Evolutionary conservation across 2,113 vertebrate species (phyloP).

Genomic region (Hystrix cristata): DNA sequence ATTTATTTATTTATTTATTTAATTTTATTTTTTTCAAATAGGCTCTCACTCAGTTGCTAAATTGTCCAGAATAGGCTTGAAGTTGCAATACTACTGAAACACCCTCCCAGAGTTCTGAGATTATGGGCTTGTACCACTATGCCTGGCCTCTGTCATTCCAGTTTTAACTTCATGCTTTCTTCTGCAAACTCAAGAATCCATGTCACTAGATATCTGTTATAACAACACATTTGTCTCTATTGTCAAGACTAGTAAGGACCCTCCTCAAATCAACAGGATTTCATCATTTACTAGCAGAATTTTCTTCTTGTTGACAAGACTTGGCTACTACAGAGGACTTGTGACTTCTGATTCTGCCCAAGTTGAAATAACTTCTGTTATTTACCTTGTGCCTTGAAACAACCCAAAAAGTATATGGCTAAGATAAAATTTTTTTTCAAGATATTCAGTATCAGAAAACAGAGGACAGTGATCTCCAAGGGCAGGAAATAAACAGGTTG

Average conservation of each 20-base stretch:
- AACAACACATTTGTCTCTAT: neutral
- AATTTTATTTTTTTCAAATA: neutral
- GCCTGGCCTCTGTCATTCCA: neutral
- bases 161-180: neutral
- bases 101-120: too few relatives aligned
- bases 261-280: neutral
- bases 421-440: neutral
- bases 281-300: neutral
- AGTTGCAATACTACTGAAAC: too few relatives aligned
- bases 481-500: neutral
- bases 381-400: neutral
- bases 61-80: too few relatives aligned
- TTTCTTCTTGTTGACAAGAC: neutral
- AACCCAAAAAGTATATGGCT: neutral
- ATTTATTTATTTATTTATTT: neutral
- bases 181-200: neutral
- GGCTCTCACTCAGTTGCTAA: too few relatives aligned
- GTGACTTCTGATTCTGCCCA: neutral
- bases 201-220: neutral
- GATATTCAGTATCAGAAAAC: neutral
- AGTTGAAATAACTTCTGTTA: neutral
- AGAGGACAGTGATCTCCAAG: neutral
- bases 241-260: neutral
- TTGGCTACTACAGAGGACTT: neutral
- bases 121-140: too few relatives aligned